Base-by-base conservation (phyloP, 2,113 vertebrate species). In the Odocoileus hemionus region DNA sequence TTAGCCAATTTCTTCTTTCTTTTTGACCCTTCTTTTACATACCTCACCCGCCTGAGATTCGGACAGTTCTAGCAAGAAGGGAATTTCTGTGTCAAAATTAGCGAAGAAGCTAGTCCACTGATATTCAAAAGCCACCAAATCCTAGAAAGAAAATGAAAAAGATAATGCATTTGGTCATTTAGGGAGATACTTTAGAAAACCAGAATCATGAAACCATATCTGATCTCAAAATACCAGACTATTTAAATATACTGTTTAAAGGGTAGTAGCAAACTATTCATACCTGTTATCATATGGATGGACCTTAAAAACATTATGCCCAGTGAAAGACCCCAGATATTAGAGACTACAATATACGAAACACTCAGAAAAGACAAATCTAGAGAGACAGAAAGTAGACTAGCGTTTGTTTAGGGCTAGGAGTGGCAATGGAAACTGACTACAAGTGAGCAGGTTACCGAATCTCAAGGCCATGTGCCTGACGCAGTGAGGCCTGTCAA, bases 1-100 rank as follows among this genome's bases (percentile, higher is more conserved):
- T 54, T 7, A 94, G 89, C 12, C n/a, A 82, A 52, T 64, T 86
- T 89, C 64, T 95, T 74, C 67, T 95, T 54, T 94, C n/a, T 88
- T 12, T 96, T 64, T 76, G 43, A 86, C 25, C 16, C 28, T 92
- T 96, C 26, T 47, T 16, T 92, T 58, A 54, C 98, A 7, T 98
- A 99, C 99, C 99, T 99, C 99, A 94, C 99, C 99, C 0, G 99
- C 99, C 97, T 99, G 99, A 79, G 99, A 99, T 97, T 99, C 99
- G 7, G 99, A 99, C 5, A 99, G 99, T 14, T 99, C 99, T 98
- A 99, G 97, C 87, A 99, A 99, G 95, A 99, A 99, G 85, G 99
- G 99, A 91, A 99, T 99, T 99, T 99, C 99, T 39, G 99, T 99
- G 92, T 99, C 99, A 98, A 99, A 99, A 98, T 99, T 99, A 70